Conservation (phyloP, 2,888 invertebrate species). For the Tipula vernalis region DNA sequence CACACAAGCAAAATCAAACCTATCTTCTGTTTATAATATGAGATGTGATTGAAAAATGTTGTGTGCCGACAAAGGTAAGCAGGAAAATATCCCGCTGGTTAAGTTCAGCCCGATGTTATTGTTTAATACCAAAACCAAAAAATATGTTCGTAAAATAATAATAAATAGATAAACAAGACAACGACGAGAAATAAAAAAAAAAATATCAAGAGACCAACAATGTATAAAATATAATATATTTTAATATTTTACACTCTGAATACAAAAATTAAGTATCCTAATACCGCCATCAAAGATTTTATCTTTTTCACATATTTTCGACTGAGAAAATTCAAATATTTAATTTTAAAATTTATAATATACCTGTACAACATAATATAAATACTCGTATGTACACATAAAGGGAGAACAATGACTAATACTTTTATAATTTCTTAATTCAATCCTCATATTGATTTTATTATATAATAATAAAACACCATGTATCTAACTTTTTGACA, state of each 20-base stretch:
- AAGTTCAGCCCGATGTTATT: conserved; percentile 4
- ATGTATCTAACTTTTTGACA: not conserved
- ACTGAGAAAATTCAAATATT: conserved; percentile 4
- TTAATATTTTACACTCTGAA: conserved; percentile 4
- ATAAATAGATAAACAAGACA: conserved; percentile 4
- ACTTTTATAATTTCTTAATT: not conserved
- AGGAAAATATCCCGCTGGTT: not conserved
- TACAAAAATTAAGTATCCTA: conserved; percentile 4
- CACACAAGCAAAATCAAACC: conserved; percentile 4
- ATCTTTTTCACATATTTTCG: conserved; percentile 4
- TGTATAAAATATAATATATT: not conserved
- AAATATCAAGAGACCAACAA: not conserved
- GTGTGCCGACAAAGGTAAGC: not conserved
- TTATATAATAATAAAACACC: not conserved
- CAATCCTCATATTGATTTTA: not conserved
- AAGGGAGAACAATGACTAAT: not conserved
- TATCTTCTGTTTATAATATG: not conserved
- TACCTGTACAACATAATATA: not conserved
- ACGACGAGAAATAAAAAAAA: not conserved
- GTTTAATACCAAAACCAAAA: not conserved
- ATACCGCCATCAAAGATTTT: conserved; percentile 4
- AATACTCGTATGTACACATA: not conserved
- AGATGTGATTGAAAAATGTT: not conserved
- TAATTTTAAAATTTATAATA: conserved; percentile 4
- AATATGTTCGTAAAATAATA: not conserved